phyloP scores from a whole-genome alignment of 2,888 invertebrate genomes.

The Megaustenia siamemsis region DNA sequence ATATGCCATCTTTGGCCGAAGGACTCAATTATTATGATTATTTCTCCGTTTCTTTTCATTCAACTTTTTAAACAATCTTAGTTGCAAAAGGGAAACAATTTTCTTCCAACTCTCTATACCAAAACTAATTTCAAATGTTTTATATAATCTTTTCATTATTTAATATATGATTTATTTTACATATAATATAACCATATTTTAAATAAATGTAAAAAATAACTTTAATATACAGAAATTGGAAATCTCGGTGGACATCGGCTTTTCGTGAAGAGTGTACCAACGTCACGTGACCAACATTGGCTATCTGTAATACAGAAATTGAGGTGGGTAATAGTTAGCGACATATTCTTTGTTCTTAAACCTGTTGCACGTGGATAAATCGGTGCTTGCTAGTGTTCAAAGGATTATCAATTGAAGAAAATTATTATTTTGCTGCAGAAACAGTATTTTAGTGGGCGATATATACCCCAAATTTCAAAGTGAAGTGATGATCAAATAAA shows the following conservation, averaged over 20 bases:
- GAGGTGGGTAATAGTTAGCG: slow-evolving; percentile 60
- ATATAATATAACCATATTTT: too few species aligned
- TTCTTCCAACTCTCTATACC: slow-evolving; percentile 3
- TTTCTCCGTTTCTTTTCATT: too few species aligned
- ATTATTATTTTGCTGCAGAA: neutral
- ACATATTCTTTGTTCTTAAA: slow-evolving; percentile 41
- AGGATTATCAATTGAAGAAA: neutral
- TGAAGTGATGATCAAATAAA: neutral
- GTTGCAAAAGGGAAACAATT: too few species aligned
- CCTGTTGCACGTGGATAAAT: neutral
- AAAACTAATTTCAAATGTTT: too few species aligned
- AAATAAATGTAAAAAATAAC: too few species aligned
- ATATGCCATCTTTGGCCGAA: too few species aligned
- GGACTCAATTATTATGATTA: too few species aligned
- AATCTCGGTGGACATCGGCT: slow-evolving; percentile 52
- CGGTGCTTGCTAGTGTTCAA: neutral
- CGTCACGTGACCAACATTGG: slow-evolving; percentile 76
- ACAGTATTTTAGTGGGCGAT: neutral
- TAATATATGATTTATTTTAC: too few species aligned
- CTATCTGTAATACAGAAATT: slow-evolving; percentile 68
- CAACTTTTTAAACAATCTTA: too few species aligned
- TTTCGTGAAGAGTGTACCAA: slow-evolving; percentile 70
- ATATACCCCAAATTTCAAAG: neutral
- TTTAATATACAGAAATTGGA: neutral
- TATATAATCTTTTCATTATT: too few species aligned